phyloP scores from a whole-genome alignment of 2,888 invertebrate species.

The Argyra leucocephala region DNA sequence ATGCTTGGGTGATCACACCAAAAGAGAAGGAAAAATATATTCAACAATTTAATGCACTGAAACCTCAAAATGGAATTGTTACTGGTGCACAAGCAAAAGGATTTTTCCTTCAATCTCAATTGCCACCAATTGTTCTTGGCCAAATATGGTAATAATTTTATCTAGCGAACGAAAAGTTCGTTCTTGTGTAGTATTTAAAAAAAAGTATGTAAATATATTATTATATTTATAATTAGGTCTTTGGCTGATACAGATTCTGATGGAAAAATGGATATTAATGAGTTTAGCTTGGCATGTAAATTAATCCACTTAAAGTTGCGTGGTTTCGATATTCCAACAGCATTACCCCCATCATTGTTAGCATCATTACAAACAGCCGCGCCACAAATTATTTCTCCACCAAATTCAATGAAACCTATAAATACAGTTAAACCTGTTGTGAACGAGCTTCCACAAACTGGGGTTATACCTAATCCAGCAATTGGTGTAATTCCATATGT shows the following conservation, averaged over 20 bases:
- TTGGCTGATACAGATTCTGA: conserved; percentile 93
- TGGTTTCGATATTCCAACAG: conserved; percentile 81
- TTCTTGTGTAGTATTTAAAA: neutral
- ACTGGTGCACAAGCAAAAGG: conserved; percentile 90
- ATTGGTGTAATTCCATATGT: conserved; percentile 19
- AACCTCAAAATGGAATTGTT: conserved; percentile 76
- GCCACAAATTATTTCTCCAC: conserved; percentile 38
- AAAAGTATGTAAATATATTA: neutral
- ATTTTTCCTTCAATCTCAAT: conserved; percentile 83
- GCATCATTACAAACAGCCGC: conserved; percentile 54
- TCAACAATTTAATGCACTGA: conserved; percentile 80
- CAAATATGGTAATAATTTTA: conserved; percentile 77
- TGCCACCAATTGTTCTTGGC: conserved; percentile 80
- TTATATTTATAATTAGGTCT: conserved; percentile 47
- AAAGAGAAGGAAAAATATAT: conserved; percentile 82
- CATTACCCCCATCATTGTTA: conserved; percentile 66
- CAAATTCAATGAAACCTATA: conserved; percentile 38
- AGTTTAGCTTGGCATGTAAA: conserved; percentile 97
- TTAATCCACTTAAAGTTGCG: conserved; percentile 86
- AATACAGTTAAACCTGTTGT: conserved; percentile 32
- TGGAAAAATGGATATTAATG: conserved; percentile 90
- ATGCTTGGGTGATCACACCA: conserved; percentile 81
- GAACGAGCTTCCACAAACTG: conserved; percentile 29
- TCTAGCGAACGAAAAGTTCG: neutral
- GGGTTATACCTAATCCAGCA: conserved; percentile 20